These are phyloP conservation scores for Dreissena polymorpha DNA, from an alignment of 1,140 invertebrate genomes.

Conservation along the genomic window DNA sequence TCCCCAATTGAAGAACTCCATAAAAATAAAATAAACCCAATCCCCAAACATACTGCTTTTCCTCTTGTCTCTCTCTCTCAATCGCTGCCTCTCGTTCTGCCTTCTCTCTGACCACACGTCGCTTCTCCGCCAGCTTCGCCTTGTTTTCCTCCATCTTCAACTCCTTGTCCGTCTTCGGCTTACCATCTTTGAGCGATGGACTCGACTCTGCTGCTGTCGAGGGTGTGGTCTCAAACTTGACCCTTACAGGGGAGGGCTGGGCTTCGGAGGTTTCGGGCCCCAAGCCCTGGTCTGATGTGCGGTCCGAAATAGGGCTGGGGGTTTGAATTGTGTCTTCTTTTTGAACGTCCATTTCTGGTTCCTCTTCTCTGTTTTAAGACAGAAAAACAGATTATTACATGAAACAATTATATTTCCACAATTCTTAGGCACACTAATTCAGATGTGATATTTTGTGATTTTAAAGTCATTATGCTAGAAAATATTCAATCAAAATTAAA, in stretches of 20 bases:
- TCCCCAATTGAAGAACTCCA: too few relatives aligned
- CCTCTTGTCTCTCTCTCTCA: conserved; percentile 72
- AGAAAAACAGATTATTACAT: too few relatives aligned
- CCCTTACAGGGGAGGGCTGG: neutral
- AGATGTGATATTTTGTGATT: too few relatives aligned
- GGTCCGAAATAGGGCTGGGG: too few relatives aligned
- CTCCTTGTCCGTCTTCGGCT: conserved; percentile 61
- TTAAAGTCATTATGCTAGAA: too few relatives aligned
- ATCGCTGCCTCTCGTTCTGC: conserved; percentile 76
- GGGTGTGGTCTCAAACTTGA: conserved; percentile 25
- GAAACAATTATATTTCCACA: too few relatives aligned
- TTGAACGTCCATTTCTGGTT: too few relatives aligned
- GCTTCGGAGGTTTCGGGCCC: neutral
- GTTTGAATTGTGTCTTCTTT: too few relatives aligned
- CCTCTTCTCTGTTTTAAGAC: too few relatives aligned
- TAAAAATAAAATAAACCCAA: neutral
- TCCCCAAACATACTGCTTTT: conserved; percentile 60
- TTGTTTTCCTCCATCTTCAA: conserved; percentile 75
- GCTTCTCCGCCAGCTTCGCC: conserved; percentile 75
- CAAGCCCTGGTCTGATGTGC: too few relatives aligned
- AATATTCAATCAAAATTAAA: too few relatives aligned
- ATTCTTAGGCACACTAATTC: too few relatives aligned
- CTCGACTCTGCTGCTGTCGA: conserved; percentile 28
- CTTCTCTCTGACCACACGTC: conserved; percentile 75
- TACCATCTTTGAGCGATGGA: conserved; percentile 8